phyloP scores from a whole-genome alignment of 2,113 vertebrate species.

The Haplotaxodon microlepis region DNA sequence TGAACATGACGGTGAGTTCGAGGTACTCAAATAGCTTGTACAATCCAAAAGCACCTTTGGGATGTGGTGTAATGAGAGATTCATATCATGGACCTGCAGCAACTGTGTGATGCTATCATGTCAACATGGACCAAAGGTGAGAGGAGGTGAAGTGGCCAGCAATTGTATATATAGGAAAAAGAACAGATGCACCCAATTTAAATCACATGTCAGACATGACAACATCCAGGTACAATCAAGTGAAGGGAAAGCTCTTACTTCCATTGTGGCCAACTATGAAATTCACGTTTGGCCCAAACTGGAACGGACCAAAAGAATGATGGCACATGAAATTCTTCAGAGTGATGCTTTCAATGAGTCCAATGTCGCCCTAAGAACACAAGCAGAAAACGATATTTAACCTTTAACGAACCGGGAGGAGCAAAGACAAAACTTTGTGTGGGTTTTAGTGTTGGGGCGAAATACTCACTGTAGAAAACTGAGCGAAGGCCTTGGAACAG shows the following conservation, averaged over 20 bases:
- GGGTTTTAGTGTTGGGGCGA: not conserved
- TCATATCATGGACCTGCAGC: not conserved
- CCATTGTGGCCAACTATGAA: constrained; percentile 91
- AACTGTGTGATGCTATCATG: not conserved
- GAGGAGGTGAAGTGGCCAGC: not conserved
- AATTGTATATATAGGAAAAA: not conserved
- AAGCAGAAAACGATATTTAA: not conserved
- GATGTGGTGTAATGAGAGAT: not conserved
- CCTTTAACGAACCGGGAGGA: not conserved
- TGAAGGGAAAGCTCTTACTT: constrained; percentile 74
- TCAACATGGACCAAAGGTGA: not conserved
- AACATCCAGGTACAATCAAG: not conserved
- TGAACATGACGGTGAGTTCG: fast-evolving
- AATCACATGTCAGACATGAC: not conserved
- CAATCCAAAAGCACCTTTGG: not conserved
- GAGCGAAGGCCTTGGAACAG: not conserved
- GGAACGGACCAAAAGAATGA: constrained; percentile 80
- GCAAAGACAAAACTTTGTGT: not conserved
- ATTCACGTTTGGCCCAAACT: constrained; percentile 88
- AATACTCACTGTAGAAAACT: not conserved
- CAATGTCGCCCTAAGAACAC: constrained; percentile 72
- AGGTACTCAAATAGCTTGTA: not conserved
- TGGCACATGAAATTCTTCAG: constrained; percentile 92
- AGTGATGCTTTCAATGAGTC: constrained; percentile 86
- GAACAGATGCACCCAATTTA: not conserved